These are phyloP conservation scores for Aphelocoma californica DNA, from an alignment of 2,797 vertebrate genomes.

Conservation along the genomic window DNA sequence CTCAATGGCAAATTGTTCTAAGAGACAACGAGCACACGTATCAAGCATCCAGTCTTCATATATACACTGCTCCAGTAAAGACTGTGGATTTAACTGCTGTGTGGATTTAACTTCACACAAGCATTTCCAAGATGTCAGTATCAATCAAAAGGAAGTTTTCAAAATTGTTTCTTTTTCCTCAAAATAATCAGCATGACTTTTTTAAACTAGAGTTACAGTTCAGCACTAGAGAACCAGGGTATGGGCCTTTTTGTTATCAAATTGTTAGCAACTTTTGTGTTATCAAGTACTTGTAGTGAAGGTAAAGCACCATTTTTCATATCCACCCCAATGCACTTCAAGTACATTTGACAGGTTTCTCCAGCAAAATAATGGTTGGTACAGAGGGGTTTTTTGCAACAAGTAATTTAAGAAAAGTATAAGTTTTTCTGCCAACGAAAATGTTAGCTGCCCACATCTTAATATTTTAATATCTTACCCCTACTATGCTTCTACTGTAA, in stretches of 20 bases:
- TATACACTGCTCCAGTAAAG: not conserved
- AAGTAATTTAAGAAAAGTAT: not conserved
- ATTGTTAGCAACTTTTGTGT: not conserved
- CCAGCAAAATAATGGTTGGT: not conserved
- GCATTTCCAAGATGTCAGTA: not conserved
- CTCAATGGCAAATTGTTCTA: not conserved
- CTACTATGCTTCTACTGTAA: not conserved
- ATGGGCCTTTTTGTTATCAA: not conserved
- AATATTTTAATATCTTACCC: not conserved
- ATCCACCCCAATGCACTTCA: not conserved
- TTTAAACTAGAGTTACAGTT: not conserved
- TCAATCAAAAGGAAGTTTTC: not conserved
- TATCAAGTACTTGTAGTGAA: not conserved
- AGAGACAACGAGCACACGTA: not conserved
- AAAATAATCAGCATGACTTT: not conserved
- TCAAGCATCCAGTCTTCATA: not conserved
- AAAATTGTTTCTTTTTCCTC: not conserved
- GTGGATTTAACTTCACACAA: not conserved
- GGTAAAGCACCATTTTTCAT: not conserved
- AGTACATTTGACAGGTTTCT: not conserved
- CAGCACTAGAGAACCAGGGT: not conserved
- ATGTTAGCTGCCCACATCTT: not conserved
- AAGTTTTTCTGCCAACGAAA: not conserved
- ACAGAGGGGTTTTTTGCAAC: rapidly evolving
- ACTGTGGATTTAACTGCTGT: not conserved